These are phyloP conservation scores for Tragelaphus imberbis DNA, from an alignment of 2,113 vertebrate species.

Conservation along the genomic window DNA sequence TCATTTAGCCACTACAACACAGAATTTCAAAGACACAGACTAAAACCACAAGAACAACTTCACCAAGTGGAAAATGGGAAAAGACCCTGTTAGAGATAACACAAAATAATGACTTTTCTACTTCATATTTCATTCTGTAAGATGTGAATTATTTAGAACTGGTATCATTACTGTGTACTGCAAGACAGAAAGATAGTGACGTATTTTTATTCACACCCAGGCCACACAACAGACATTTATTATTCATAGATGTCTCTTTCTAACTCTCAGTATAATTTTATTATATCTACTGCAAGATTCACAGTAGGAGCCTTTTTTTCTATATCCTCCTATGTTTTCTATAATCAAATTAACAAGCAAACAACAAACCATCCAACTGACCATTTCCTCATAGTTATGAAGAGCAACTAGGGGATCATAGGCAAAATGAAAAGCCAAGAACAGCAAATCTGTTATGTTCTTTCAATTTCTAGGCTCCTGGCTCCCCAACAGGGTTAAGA, in stretches of 20 bases:
- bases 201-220: background rate
- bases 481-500: background rate
- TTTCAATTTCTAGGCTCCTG: background rate
- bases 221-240: background rate
- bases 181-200: background rate
- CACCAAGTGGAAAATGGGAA: background rate
- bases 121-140: background rate
- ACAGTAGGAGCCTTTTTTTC: background rate
- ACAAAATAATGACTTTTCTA: background rate
- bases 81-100: background rate
- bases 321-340: background rate
- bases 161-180: background rate
- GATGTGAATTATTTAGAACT: background rate
- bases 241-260: background rate
- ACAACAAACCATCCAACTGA: background rate
- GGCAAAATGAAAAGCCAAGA: background rate
- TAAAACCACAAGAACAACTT: background rate
- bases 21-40: background rate
- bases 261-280: background rate
- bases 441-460: background rate
- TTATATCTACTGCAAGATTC: background rate
- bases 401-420: background rate
- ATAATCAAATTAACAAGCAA: constrained; percentile 20
- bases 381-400: background rate
- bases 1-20: background rate